Evolutionary conservation across 1,140 invertebrate genomes (phyloP), one percentile per base, ranked within the genome.

Genomic region (Drosophila kurseongensis): DNA sequence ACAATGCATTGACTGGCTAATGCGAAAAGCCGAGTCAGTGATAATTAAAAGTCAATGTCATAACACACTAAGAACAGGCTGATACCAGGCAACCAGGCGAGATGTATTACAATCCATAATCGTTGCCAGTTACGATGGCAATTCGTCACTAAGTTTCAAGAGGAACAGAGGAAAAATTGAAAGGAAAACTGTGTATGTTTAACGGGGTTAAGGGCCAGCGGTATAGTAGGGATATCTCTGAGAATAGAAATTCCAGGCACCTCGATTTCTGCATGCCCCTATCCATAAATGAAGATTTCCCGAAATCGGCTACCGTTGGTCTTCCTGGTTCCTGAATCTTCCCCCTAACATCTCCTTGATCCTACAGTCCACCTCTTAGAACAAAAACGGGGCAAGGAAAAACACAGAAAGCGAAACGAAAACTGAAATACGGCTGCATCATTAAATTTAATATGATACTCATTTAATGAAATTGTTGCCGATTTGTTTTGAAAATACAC

Each of bases 361-460:
- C 48, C 50, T 2, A 16, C 32, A 51, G 42, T 18, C 59, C 66
- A 27, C 14, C 52, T 14, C 35, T 66, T 84, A 84, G 77, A 80
- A 78, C 77, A 78, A 84, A 89, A 80, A 77, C 62, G 59, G 38
- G 35, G 35, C 35, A 41, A 74, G 38, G 54, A 65, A 75, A 50
- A 75, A 59, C 47, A 73, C 68, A 40, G 58, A 75, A 86, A 82
- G 68, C 89, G 75, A 72, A 91, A 82, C 81, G 84, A 91, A 90
- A 92, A 92, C 91, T 92, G 89, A 92, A 92, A 92, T 92, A 92
- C 91, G 90, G 91, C 90, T 92, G 86, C 91, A 91, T 92, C 92
- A 92, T 92, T 92, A 92, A 92, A 92, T 92, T 92, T 92, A 92
- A 92, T 92, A 92, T 92, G 89, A 90, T 86, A 89, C 91, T 91